Conservation (phyloP, 64 coral and sea anemone species). For the Montipora sp. region DNA sequence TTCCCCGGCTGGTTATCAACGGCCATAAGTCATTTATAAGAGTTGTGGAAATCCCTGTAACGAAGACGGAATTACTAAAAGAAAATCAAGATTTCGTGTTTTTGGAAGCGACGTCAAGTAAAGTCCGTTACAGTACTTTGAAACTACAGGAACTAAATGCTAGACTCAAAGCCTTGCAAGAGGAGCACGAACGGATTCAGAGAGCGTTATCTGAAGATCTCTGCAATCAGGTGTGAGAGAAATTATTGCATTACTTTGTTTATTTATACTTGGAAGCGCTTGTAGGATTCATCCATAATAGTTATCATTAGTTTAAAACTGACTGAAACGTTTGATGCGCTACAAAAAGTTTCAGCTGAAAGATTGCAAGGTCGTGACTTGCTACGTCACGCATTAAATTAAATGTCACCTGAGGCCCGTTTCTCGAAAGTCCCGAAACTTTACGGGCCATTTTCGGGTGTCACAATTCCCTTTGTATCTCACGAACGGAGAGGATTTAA, state of each 20-base stretch:
- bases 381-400: too few species aligned
- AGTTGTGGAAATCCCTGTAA: constrained; percentile 72
- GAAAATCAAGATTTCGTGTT: constrained; percentile 70
- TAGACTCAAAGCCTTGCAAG: constrained; percentile 77
- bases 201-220: constrained; percentile 73
- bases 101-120: constrained; percentile 64
- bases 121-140: constrained; percentile 76
- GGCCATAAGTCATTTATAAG: constrained; percentile 84
- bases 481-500: too few species aligned
- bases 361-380: too few species aligned
- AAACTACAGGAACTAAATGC: constrained; percentile 84
- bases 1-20: constrained; percentile 69
- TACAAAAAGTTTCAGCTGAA: too few species aligned
- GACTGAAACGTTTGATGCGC: neutral
- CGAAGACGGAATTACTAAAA: constrained; percentile 22
- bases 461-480: too few species aligned
- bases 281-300: too few species aligned
- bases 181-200: constrained; percentile 68
- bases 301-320: too few species aligned
- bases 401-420: too few species aligned
- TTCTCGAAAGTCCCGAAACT: too few species aligned
- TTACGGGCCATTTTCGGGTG: too few species aligned
- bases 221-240: constrained; percentile 64
- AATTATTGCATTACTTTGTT: neutral
- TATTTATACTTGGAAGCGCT: too few species aligned